Evolutionary conservation across 2,797 vertebrate genomes (phyloP).

Genomic region (Sebastiscus albofasciatus): DNA sequence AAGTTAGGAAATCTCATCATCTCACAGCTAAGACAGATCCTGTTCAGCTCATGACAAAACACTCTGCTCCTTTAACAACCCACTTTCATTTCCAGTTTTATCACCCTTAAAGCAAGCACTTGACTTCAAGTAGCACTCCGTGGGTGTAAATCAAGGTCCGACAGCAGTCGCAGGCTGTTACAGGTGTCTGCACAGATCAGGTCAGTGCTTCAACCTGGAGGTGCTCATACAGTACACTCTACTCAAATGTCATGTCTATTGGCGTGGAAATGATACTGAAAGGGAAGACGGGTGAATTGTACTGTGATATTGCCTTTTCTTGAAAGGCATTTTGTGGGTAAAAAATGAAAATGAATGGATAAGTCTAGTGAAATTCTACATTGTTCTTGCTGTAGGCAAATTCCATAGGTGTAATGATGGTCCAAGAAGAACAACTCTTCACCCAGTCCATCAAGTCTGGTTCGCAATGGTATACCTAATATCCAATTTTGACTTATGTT

Average conservation of each 20-base stretch:
- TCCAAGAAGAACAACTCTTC: not conserved
- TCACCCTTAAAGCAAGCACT: constrained; percentile 9
- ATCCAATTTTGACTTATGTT: not conserved
- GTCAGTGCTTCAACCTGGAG: constrained; percentile 17
- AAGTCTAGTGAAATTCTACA: not conserved
- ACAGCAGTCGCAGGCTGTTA: constrained; percentile 12
- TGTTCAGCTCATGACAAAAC: constrained; percentile 2
- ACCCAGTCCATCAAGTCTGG: not conserved
- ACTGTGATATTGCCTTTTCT: not conserved
- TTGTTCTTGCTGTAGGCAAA: not conserved
- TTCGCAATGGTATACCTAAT: not conserved
- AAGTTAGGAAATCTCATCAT: not conserved
- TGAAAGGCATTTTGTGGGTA: not conserved
- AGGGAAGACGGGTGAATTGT: not conserved
- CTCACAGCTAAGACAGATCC: not conserved
- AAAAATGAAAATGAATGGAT: not conserved
- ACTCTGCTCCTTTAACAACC: not conserved
- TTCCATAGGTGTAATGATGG: not conserved
- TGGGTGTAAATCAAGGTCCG: constrained; percentile 11
- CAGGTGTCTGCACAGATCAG: constrained; percentile 54
- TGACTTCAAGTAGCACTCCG: constrained; percentile 10
- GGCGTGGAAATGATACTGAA: constrained; percentile 8
- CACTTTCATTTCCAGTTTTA: constrained; percentile 16
- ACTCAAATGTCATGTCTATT: constrained; percentile 28
- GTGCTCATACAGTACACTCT: constrained; percentile 4